Percentiles rank a stretch among this genome's conserved stretches.
Conservation (phyloP, 1,140 invertebrate genomes). For the Temnothorax nylanderi region DNA sequence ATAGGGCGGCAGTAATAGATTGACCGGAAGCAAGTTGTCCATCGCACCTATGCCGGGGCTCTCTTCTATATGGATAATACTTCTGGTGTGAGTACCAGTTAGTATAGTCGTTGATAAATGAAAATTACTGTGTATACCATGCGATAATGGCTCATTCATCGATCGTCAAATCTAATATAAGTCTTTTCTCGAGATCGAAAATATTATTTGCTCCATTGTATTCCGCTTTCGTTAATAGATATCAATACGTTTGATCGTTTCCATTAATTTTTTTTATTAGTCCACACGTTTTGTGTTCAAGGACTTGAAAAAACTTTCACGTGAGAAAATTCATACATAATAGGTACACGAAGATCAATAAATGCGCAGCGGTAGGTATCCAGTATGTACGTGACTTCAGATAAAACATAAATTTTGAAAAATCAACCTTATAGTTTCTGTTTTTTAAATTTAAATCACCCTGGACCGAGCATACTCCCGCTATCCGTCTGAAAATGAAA, state of each 20-base stretch:
- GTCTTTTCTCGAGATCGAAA: background rate
- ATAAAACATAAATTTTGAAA: conserved; percentile 21
- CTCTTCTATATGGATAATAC: conserved; percentile 34
- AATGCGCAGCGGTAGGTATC: background rate
- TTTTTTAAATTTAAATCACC: background rate
- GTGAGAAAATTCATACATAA: conserved; percentile 2
- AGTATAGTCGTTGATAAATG: conserved; percentile 16
- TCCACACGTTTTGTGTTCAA: background rate
- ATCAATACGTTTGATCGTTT: background rate
- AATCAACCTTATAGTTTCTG: background rate
- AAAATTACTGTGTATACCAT: conserved; percentile 9
- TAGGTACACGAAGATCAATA: conserved; percentile 21
- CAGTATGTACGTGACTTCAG: background rate
- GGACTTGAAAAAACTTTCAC: background rate
- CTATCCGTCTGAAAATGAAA: background rate
- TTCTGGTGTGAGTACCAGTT: background rate
- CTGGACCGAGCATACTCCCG: background rate
- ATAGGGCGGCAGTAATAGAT: conserved; percentile 50
- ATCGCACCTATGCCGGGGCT: background rate
- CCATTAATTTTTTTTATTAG: background rate
- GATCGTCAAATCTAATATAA: background rate
- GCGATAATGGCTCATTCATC: background rate
- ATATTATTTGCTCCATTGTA: background rate
- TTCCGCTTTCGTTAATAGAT: background rate
- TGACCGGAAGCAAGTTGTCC: conserved; percentile 54